A percentile compares a stretch with the other conserved stretches of the same genome.
phyloP scores from a whole-genome alignment of 2,888 invertebrate species.

The Ellobium chinense region DNA sequence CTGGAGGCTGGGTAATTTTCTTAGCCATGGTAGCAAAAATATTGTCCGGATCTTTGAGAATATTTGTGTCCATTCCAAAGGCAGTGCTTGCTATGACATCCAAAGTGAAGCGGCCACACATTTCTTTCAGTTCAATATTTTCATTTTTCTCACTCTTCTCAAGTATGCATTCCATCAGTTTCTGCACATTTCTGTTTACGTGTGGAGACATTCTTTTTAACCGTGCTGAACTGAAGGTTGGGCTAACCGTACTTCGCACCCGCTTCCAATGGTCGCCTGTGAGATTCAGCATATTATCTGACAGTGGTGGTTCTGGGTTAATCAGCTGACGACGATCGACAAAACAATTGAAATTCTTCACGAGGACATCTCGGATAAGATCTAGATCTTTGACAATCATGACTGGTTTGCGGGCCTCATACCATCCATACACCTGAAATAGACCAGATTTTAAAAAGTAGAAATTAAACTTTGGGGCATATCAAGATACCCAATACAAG shows the following conservation, averaged over 20 bases:
- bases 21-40: constrained; percentile 54
- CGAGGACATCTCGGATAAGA: constrained; percentile 3
- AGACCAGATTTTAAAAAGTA: too few relatives aligned
- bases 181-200: constrained; percentile 10
- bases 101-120: constrained; percentile 52
- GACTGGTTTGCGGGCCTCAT: neutral
- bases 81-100: constrained; percentile 62
- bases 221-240: constrained; percentile 61
- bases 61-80: constrained; percentile 60
- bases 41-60: constrained; percentile 57
- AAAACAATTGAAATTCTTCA: constrained; percentile 19
- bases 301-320: constrained; percentile 11
- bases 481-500: too few relatives aligned
- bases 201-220: constrained; percentile 54
- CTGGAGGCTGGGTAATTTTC: constrained; percentile 38
- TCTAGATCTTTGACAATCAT: constrained; percentile 26
- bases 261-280: constrained; percentile 59
- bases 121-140: constrained; percentile 9
- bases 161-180: neutral
- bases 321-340: neutral
- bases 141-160: neutral
- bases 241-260: constrained; percentile 57
- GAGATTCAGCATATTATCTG: constrained; percentile 40
- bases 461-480: too few relatives aligned
- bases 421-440: too few relatives aligned